Evolutionary conservation across 2,113 vertebrate species (phyloP), one percentile per base, ranked within the genome.

Genomic region (Petrocephalus microphthalmus): DNA sequence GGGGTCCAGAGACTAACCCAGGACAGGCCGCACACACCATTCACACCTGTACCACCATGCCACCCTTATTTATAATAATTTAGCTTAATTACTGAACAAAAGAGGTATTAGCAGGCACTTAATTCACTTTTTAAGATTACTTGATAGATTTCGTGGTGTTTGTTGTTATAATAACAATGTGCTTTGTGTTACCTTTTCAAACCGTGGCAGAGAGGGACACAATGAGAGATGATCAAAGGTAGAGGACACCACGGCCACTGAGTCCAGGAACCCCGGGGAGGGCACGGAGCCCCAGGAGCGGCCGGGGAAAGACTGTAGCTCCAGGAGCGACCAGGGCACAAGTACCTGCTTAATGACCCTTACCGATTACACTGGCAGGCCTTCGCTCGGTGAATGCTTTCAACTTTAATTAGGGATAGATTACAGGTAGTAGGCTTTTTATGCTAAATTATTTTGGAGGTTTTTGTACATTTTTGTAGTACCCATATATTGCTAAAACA

Each of bases 121-220:
- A 64, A 1, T 64, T 64, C n/a, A 25, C n/a, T 25, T 25, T 25
- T 64, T 25, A 7, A 64, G 57, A 25, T 64, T 25, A 2, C 60
- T 64, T 11, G 60, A 11, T 25, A 64, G 2, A 64, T 64, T 25
- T 25, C 7, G n/a, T 25, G 60, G 6, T 86, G 37, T 33, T 5
- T n/a, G n/a, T 37, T 51, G 54, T 88, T 45, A n/a, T 45, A 47
- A 25, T 22, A 33, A 37, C 4, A 5, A 7, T 19, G 19, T 74
- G 45, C 25, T 10, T 10, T 17, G 29, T 45, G 54, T 45, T 19
- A 52, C n/a, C 25, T 15, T 54, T 2, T 0, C 89, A 96, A 95
- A 93, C 45, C 0, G 91, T 95, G 2, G 94, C 96, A 88, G 95
- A 96, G 57, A 92, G 74, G 2, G 90, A 94, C 47, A 96, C 94